Evolutionary conservation across 2,888 invertebrate species (phyloP).

Genomic region (Cheilosia vernalis): DNA sequence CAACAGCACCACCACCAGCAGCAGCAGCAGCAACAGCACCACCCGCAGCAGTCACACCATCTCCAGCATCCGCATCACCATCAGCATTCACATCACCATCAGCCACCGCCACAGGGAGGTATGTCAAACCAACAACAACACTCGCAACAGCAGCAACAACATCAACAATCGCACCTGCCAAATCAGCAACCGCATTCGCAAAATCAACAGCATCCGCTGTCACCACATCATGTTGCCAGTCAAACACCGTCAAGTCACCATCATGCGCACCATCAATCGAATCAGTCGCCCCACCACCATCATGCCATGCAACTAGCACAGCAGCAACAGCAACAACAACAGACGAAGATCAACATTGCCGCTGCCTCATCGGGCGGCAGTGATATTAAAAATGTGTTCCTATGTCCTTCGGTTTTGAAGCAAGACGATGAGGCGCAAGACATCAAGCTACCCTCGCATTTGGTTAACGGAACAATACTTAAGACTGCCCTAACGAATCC

Average conservation of each 20-base stretch:
- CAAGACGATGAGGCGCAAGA: conserved; percentile 68
- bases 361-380: conserved; percentile 57
- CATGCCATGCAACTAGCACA: conserved; percentile 78
- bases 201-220: conserved; percentile 80
- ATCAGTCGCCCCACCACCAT: conserved; percentile 77
- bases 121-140: conserved; percentile 78
- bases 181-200: conserved; percentile 80
- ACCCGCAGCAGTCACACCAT: conserved; percentile 84
- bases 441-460: conserved; percentile 87
- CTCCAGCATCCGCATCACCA: conserved; percentile 78
- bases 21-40: conserved; percentile 79
- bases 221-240: conserved; percentile 78
- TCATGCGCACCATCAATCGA: conserved; percentile 79
- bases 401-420: conserved; percentile 64
- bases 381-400: conserved; percentile 69
- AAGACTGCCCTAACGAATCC: conserved; percentile 97
- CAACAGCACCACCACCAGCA: conserved; percentile 82
- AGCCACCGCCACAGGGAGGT: conserved; percentile 80
- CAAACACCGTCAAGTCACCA: conserved; percentile 60
- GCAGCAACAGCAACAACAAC: conserved; percentile 82
- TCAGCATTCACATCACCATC: conserved; percentile 81
- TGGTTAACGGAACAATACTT: conserved; percentile 95
- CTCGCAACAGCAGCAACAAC: conserved; percentile 78
- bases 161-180: conserved; percentile 84
- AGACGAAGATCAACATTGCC: conserved; percentile 64